Evolutionary conservation across 2,113 vertebrate species (phyloP).

Genomic region (Oriolus oriolus): DNA sequence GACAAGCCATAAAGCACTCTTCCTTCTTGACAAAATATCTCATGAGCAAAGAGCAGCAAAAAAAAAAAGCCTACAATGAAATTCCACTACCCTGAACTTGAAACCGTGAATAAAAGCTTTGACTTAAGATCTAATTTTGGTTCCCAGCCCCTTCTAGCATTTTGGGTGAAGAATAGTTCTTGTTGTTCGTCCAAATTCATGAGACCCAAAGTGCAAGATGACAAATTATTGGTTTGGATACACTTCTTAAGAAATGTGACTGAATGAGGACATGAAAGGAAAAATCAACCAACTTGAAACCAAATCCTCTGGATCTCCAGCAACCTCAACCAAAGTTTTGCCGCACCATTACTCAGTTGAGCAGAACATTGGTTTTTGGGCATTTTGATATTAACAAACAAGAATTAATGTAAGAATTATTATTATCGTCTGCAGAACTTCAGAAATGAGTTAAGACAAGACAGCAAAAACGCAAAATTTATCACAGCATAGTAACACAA

Average conservation of each 20-base stretch:
- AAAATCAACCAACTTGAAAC: not conserved
- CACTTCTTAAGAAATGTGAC: not conserved
- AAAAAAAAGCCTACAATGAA: not conserved
- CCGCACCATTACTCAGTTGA: not conserved
- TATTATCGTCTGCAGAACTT: not conserved
- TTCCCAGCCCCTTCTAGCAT: not conserved
- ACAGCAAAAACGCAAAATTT: not conserved
- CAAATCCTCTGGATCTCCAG: not conserved
- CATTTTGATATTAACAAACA: not conserved
- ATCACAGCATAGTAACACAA: not conserved
- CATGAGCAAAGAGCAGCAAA: not conserved
- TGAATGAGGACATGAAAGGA: not conserved
- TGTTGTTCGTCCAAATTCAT: not conserved
- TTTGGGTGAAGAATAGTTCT: not conserved
- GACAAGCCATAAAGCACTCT: not conserved
- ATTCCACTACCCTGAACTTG: not conserved
- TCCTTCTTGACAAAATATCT: not conserved
- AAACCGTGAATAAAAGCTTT: slow-evolving; percentile 22
- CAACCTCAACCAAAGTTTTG: not conserved
- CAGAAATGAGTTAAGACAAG: not conserved
- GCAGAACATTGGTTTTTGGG: fast-evolving
- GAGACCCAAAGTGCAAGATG: not conserved
- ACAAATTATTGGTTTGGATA: not conserved
- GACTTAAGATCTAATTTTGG: slow-evolving; percentile 19
- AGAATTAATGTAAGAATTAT: not conserved